A percentile compares a stretch with the other conserved stretches of the same genome.
Evolutionary conservation across 1,140 invertebrate genomes (phyloP).

Genomic region (Helicoverpa zea): DNA sequence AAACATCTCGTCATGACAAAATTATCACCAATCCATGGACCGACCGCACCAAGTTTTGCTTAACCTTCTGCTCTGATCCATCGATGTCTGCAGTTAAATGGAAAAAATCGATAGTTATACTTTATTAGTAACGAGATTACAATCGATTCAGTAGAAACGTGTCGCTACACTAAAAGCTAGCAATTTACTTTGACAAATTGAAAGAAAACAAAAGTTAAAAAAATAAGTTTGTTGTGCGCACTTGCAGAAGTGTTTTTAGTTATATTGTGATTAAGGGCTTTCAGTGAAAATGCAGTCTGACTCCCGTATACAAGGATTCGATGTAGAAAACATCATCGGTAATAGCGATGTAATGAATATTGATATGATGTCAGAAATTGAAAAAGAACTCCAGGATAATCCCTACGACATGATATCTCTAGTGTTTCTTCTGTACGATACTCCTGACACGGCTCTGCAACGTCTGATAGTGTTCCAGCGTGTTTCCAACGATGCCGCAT

Average conservation of each 20-base stretch:
- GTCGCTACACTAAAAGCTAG: no score
- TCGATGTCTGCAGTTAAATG: no score
- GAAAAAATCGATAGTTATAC: no score
- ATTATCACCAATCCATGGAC: no score
- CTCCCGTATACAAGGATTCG: slow-evolving; percentile 49
- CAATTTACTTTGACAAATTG: no score
- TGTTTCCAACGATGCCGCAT: slow-evolving; percentile 65
- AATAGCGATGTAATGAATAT: slow-evolving; percentile 66
- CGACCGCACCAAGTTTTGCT: no score
- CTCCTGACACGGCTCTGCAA: slow-evolving; percentile 78
- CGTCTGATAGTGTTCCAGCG: slow-evolving; percentile 73
- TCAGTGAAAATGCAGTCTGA: slow-evolving; percentile 63
- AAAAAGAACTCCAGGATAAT: slow-evolving; percentile 71
- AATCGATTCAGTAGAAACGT: no score
- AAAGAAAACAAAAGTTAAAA: no score
- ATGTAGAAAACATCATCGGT: slow-evolving; percentile 55
- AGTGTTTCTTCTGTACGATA: slow-evolving; percentile 80
- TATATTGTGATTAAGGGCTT: slow-evolving; percentile 17
- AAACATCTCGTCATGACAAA: no score
- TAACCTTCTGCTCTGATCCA: no score
- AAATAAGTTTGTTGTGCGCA: background rate
- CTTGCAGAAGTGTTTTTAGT: background rate
- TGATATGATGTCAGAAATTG: slow-evolving; percentile 69
- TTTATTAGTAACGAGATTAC: no score
- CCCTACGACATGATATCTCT: slow-evolving; percentile 75